Conservation (phyloP, 2,113 vertebrate genomes). For the Caranx melampygus region DNA sequence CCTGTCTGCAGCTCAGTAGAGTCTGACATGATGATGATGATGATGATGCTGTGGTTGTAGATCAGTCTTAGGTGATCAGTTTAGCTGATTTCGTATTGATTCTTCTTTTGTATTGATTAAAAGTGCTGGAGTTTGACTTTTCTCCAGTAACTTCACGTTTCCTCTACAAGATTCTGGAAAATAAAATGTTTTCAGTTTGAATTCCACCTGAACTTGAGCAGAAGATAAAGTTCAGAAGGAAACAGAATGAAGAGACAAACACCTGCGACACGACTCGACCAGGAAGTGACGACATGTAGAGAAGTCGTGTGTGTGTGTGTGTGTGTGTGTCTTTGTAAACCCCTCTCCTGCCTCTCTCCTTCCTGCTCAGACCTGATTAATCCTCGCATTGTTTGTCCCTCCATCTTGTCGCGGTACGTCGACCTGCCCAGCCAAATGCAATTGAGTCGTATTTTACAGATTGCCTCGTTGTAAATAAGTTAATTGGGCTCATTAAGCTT, state of each 20-base stretch:
- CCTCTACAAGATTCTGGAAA: too few species aligned
- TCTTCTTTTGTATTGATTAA: constrained; percentile 5
- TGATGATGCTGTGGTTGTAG: too few species aligned
- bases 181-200: too few species aligned
- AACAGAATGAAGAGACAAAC: too few species aligned
- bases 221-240: too few species aligned
- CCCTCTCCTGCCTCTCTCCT: constrained; percentile 15
- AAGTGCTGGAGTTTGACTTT: neutral
- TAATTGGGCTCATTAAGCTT: constrained; percentile 69
- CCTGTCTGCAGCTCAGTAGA: constrained; percentile 3
- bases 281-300: too few species aligned
- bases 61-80: neutral
- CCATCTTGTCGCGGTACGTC: neutral
- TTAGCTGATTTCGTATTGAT: neutral
- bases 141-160: too few species aligned
- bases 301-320: neutral
- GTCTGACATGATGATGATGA: too few species aligned
- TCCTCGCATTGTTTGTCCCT: constrained; percentile 35
- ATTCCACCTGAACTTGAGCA: too few species aligned
- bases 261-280: too few species aligned
- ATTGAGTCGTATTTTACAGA: constrained; percentile 49
- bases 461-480: constrained; percentile 55
- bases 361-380: constrained; percentile 35
- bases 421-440: constrained; percentile 21
- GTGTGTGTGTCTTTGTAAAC: neutral